Percentiles rank a stretch among this genome's conserved stretches.
Evolutionary conservation across 2,888 invertebrate species (phyloP).

Genomic region (Congeria kusceri): DNA sequence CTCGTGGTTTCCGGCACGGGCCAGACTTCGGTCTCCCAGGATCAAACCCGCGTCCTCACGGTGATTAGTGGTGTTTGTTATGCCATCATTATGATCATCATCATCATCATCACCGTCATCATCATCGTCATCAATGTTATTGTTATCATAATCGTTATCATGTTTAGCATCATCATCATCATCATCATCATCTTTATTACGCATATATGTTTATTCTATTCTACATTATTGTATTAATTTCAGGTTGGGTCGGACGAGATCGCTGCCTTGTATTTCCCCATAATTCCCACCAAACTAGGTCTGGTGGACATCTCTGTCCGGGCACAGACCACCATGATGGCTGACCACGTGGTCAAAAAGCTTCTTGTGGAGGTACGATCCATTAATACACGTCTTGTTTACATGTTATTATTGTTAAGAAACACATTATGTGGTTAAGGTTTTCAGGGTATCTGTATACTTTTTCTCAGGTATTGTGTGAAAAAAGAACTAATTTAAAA

Average conservation of each 20-base stretch:
- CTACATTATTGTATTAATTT: too few species aligned
- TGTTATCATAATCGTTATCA: too few species aligned
- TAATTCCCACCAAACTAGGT: conserved; percentile 91
- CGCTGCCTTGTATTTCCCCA: conserved; percentile 93
- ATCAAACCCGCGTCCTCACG: conserved; percentile 16
- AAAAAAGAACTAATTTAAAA: too few species aligned
- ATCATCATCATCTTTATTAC: too few species aligned
- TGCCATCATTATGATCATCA: neutral
- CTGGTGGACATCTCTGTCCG: conserved; percentile 90
- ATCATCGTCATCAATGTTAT: too few species aligned
- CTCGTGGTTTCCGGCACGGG: conserved; percentile 14
- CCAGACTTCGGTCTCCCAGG: conserved; percentile 11
- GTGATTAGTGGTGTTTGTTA: conserved; percentile 25
- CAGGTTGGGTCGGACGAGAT: conserved; percentile 88
- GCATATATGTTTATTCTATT: too few species aligned
- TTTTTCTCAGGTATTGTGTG: neutral
- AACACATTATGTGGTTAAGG: too few species aligned
- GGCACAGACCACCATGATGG: conserved; percentile 90
- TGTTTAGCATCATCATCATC: too few species aligned
- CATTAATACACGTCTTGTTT: neutral
- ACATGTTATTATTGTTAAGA: too few species aligned
- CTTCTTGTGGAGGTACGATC: conserved; percentile 89
- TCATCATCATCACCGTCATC: too few species aligned
- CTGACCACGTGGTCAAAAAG: conserved; percentile 91
- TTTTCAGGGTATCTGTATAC: too few species aligned